Evolutionary conservation across 2,113 vertebrate species (phyloP).

Genomic region (Loxodonta africana): DNA sequence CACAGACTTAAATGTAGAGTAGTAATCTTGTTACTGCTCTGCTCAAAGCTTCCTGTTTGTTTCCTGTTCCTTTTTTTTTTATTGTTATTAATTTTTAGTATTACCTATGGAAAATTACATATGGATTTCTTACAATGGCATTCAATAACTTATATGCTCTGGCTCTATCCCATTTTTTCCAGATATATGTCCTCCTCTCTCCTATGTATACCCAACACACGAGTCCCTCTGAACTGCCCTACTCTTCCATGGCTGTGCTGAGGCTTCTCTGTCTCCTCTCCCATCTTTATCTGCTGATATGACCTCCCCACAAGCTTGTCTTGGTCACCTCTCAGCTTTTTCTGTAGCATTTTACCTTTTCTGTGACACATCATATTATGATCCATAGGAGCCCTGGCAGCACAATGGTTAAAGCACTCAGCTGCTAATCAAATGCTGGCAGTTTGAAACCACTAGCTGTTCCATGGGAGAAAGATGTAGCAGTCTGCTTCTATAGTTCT

Average conservation of each 20-base stretch:
- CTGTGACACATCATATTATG: background rate
- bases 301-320: background rate
- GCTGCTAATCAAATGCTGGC: no score
- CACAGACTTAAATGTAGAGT: background rate
- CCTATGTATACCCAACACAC: no score
- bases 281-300: background rate
- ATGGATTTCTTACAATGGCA: background rate
- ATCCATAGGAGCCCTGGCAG: background rate
- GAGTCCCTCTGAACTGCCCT: background rate
- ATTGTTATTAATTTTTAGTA: background rate
- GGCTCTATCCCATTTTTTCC: background rate
- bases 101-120: background rate
- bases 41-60: slow-evolving; percentile 30
- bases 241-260: background rate
- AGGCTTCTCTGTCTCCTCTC: background rate
- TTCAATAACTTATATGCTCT: background rate
- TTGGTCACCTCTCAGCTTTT: background rate
- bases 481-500: no score
- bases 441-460: no score
- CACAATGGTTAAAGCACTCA: no score
- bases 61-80: background rate
- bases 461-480: no score
- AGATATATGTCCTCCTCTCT: background rate
- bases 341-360: background rate
- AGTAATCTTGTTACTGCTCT: background rate